A percentile compares a stretch with the other conserved stretches of the same genome.
These are phyloP conservation scores for Trisateles emortualis DNA, from an alignment of 2,888 invertebrate species.

Conservation along the genomic window DNA sequence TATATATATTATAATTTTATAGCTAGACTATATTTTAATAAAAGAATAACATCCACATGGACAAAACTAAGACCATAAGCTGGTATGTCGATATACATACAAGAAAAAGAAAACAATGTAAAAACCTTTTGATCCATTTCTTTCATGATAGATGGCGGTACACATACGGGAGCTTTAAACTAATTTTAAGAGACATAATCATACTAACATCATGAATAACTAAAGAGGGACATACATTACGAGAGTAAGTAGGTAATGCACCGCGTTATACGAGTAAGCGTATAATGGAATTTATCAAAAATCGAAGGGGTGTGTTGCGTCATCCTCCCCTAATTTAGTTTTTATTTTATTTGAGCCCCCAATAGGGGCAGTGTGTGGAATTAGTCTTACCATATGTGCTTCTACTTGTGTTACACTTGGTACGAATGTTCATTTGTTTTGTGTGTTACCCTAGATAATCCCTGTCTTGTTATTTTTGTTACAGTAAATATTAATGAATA, in stretches of 20 bases:
- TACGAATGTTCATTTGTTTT: constrained; percentile 75
- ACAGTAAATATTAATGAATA: not conserved
- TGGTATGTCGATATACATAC: too few species aligned
- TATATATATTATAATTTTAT: too few species aligned
- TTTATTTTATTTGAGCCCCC: constrained; percentile 84
- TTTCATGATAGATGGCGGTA: not conserved
- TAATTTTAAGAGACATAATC: constrained; percentile 24
- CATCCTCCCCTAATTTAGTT: constrained; percentile 85
- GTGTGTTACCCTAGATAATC: constrained; percentile 23
- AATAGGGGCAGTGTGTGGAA: constrained; percentile 74
- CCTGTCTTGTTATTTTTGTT: constrained; percentile 5
- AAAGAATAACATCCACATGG: too few species aligned
- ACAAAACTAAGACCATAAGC: too few species aligned
- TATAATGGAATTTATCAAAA: constrained; percentile 86
- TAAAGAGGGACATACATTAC: constrained; percentile 59
- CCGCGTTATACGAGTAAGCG: constrained; percentile 60
- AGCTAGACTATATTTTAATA: too few species aligned
- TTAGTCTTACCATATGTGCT: constrained; percentile 86
- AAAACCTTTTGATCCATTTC: not conserved
- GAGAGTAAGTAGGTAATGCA: constrained; percentile 71
- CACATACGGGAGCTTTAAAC: not conserved
- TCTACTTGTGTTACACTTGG: constrained; percentile 82
- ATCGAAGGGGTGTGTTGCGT: constrained; percentile 86
- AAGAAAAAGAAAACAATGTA: too few species aligned
- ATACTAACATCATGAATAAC: constrained; percentile 51